Base-by-base conservation (phyloP, 2,113 vertebrate genomes). In the Aptenodytes forsteri region DNA sequence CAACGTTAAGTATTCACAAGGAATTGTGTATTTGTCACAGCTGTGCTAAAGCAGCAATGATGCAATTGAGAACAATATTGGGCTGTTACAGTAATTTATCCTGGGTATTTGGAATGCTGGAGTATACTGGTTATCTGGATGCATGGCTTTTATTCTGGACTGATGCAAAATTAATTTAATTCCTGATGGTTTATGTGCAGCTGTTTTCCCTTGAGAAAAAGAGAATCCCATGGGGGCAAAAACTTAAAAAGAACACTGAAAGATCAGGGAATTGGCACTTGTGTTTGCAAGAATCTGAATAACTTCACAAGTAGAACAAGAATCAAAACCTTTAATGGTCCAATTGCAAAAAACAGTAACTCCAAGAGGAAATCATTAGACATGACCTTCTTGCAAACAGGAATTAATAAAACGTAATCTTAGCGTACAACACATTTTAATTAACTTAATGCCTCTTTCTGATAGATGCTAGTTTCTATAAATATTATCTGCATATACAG, bases 311-410 rank as follows among this genome's bases (percentile, higher is more conserved):
- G 44, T 18, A 88, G 67, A 93, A 71, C 14, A 72, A 91, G 49
- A 86, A 84, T 50, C 18, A 40, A 84, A 65, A 82, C 83, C 47
- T 91, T 52, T 76, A 92, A 56, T 65, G 52, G 47, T 82, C 36
- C 83, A 58, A 50, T 46, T 56, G 49, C 72, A 97, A 95, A 93
- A 95, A 65, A 3, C 25, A 75, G 88, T 82, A 89, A 72, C 38
- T 95, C 46, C 21, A 38, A 92, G 80, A 92, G 90, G 81, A 97
- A 86, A 95, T 78, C 21, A 72, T 94, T 86, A 93, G 52, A 86
- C 6, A 16, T 78, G 83, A 93, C 69, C 76, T 89, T 94, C 79
- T 89, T 82, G 52, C 80, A 90, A 95, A 93, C 61, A 94, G 56
- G 65, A 94, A 94, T 94, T 77, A 81, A 89, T 80, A 83, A 93